Base-by-base conservation (phyloP, 37 sponge, comb jelly and placozoan species). In the Eunapius fragilis region DNA sequence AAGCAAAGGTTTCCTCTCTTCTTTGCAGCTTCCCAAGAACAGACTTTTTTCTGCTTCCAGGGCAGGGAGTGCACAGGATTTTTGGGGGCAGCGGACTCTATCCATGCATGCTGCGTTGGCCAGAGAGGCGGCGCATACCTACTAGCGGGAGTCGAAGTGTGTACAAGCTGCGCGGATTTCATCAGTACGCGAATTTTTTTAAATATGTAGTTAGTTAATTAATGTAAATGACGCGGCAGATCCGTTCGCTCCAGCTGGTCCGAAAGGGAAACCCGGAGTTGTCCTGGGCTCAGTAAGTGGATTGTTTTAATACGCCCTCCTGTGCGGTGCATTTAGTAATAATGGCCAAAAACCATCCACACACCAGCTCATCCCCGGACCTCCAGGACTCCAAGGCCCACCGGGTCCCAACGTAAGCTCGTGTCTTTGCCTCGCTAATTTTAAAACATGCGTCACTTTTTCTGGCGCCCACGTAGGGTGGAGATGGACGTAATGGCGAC, bases 321-420 rank as follows among this genome's bases (percentile, higher is more conserved):
- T 58, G 14, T 58, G 6, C 14, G 6, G 14, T 4, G 17, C 0
- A 58, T 11, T 12, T 58, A 17, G 14, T 12, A 19, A 58, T 58
- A 58, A 58, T 58, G 47, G 9, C 47, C 4, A 45, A 58, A 2
- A 2, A 19, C 58, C 14, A 35, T 35, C 24, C 32, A 23, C 76
- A 27, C 76, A 25, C 32, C 76, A 72, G 28, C 10, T 14, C 10
- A 75, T 90, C 7, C 78, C 82, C 31, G 93, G 93, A 35, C 70
- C 75, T 13, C 75, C 84, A 58, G 93, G 93, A 73, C 24, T 33
- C 23, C 87, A 58, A 28, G 93, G 93, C 27, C 48, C 82, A 0
- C 83, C 76, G n/a, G 93, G 93, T 78, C 27, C 68, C 35, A 77
- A 82, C 77, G 91, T 91, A 41, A 82, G 91, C 79, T 28, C 14